phyloP scores from a whole-genome alignment of 2,797 vertebrate genomes.

The Salmo trutta region DNA sequence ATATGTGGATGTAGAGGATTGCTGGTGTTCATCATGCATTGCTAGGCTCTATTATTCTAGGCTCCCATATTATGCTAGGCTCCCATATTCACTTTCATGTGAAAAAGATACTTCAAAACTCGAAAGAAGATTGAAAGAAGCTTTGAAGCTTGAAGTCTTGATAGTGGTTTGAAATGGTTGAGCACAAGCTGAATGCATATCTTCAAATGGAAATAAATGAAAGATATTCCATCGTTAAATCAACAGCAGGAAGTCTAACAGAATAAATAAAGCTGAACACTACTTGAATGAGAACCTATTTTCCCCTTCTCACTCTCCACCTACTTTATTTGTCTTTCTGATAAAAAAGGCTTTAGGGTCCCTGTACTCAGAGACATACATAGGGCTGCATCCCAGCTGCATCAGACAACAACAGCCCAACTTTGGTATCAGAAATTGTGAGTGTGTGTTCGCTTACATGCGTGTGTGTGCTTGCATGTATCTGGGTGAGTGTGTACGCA shows the following conservation, averaged over 20 bases:
- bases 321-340: background rate
- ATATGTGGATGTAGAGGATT: background rate
- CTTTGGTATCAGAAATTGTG: background rate
- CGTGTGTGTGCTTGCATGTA: background rate
- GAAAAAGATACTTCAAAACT: constrained; percentile 24
- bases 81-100: constrained; percentile 41
- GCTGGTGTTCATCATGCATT: background rate
- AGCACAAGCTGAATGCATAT: constrained; percentile 22
- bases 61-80: no score
- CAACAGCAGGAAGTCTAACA: constrained; percentile 35
- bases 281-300: constrained; percentile 2
- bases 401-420: background rate
- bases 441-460: background rate
- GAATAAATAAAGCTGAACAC: constrained; percentile 27
- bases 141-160: constrained; percentile 36
- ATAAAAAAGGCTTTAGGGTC: background rate
- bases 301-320: background rate
- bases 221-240: constrained; percentile 33
- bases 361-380: constrained; percentile 2
- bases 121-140: constrained; percentile 22
- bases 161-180: constrained; percentile 26
- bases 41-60: constrained; percentile 1
- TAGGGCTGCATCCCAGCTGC: background rate
- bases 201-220: constrained; percentile 35
- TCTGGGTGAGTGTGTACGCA: background rate